phyloP scores from a whole-genome alignment of 2,888 invertebrate species.

The Limnephilus auricula region DNA sequence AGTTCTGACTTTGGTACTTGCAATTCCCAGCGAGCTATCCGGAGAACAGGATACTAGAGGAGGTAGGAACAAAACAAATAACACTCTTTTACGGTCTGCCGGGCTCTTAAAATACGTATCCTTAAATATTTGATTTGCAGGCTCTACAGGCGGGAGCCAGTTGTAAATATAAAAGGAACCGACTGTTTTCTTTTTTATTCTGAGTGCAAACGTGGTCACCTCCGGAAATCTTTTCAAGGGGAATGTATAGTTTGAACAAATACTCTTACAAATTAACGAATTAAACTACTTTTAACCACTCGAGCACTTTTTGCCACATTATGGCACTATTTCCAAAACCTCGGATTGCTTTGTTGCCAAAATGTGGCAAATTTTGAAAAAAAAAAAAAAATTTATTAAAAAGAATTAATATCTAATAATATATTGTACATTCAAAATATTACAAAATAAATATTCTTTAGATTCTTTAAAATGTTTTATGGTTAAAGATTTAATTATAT shows the following conservation, averaged over 20 bases:
- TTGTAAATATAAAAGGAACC: constrained; percentile 39
- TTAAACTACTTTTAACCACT: not conserved
- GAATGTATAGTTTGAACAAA: not conserved
- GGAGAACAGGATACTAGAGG: not conserved
- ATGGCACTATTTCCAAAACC: too few species aligned
- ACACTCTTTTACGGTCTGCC: constrained; percentile 49
- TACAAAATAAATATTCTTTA: too few species aligned
- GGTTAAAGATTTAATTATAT: too few species aligned
- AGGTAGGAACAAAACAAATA: constrained; percentile 31
- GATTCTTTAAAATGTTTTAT: too few species aligned
- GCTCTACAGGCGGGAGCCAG: constrained; percentile 24
- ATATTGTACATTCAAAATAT: too few species aligned
- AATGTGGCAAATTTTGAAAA: too few species aligned
- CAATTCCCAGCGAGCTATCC: constrained; percentile 6
- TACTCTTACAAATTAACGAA: not conserved
- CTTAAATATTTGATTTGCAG: constrained; percentile 49
- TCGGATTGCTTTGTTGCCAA: too few species aligned
- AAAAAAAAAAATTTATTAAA: too few species aligned
- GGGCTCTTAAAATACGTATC: constrained; percentile 43
- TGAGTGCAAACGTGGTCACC: not conserved
- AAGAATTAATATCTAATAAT: too few species aligned
- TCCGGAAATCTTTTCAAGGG: not conserved
- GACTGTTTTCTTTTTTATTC: not conserved
- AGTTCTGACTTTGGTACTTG: constrained; percentile 19
- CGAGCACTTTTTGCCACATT: too few species aligned